phyloP scores from a whole-genome alignment of 2,113 vertebrate genomes.

The Embiotoca jacksoni region DNA sequence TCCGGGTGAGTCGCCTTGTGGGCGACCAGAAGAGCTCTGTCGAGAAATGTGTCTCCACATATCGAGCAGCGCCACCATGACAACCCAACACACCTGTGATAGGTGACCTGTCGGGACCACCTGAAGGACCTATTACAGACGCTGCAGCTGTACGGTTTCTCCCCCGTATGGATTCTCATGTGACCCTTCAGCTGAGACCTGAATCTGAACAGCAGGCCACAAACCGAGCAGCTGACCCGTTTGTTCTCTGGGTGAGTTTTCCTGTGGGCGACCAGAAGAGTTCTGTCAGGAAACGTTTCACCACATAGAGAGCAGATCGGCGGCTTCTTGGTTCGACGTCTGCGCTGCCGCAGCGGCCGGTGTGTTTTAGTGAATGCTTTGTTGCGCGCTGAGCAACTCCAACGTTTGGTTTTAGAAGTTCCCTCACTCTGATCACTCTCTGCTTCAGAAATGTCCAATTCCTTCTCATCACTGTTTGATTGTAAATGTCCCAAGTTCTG shows the following conservation, averaged over 20 bases:
- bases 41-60: neutral
- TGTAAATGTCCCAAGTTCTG: too few species aligned
- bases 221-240: neutral
- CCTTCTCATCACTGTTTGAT: too few species aligned
- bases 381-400: too few species aligned
- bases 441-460: too few species aligned
- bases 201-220: neutral
- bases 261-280: neutral
- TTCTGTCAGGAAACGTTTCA: neutral
- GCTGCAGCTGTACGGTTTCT: neutral
- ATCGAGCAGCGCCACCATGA: neutral
- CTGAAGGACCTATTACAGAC: too few species aligned
- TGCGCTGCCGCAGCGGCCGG: neutral
- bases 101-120: too few species aligned
- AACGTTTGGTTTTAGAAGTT: too few species aligned
- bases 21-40: neutral
- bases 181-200: neutral
- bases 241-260: neutral
- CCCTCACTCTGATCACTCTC: too few species aligned
- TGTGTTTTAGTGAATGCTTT: too few species aligned
- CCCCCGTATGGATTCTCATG: neutral
- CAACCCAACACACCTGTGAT: too few species aligned
- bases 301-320: neutral
- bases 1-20: neutral
- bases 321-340: neutral